A percentile compares a stretch with the other conserved stretches of the same genome.
Conservation (phyloP, 2,888 invertebrate species). For the Horisme vitalbata region DNA sequence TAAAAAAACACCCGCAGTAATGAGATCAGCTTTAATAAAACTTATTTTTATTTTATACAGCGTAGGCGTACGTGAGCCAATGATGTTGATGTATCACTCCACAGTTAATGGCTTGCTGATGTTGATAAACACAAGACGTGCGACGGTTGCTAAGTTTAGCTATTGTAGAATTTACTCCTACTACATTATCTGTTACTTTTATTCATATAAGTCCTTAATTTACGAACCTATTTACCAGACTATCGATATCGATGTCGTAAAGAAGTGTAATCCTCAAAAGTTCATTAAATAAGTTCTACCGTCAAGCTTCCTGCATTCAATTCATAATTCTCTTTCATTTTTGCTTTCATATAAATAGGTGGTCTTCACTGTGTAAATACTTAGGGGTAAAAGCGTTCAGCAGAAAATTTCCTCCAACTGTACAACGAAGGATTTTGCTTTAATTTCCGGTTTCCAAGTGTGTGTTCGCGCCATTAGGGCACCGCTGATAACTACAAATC, state of each 20-base stretch:
- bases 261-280: no score
- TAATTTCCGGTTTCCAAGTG: conserved; percentile 51
- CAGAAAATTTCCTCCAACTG: conserved; percentile 1
- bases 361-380: conserved; percentile 1
- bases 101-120: conserved; percentile 42
- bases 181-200: no score
- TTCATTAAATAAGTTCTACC: no score
- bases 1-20: neutral
- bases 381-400: conserved; percentile 7
- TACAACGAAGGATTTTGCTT: conserved; percentile 38
- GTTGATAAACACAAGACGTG: conserved; percentile 49
- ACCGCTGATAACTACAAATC: conserved; percentile 38
- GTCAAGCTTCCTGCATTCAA: no score
- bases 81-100: conserved; percentile 47
- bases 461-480: conserved; percentile 52
- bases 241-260: no score
- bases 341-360: no score
- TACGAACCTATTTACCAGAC: no score
- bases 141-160: conserved; percentile 23
- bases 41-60: conserved; percentile 27
- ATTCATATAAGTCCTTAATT: no score
- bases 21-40: conserved; percentile 4
- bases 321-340: no score
- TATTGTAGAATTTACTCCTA: neutral
- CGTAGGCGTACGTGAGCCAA: conserved; percentile 35